Evolutionary conservation across 1,140 invertebrate species (phyloP).

Genomic region (Rhagoletis zephyria): DNA sequence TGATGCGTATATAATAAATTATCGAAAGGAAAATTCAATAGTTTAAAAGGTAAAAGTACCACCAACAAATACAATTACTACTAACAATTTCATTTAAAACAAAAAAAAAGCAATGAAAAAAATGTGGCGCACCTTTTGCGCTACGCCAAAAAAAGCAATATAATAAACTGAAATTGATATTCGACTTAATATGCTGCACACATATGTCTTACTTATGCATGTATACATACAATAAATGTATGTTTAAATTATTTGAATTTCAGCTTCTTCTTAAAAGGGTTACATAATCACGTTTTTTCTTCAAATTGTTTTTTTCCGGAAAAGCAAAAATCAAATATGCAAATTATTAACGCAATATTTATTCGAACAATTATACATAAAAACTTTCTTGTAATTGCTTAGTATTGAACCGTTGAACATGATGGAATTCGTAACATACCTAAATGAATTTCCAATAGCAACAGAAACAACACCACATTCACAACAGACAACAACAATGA

Average conservation of each 20-base stretch:
- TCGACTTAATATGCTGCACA: not conserved
- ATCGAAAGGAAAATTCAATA: not conserved
- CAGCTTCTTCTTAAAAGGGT: not conserved
- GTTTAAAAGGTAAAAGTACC: constrained; percentile 17
- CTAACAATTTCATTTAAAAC: not conserved
- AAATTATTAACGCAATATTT: constrained; percentile 53
- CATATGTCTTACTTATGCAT: constrained; percentile 11
- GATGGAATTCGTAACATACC: constrained; percentile 53
- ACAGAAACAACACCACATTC: constrained; percentile 49
- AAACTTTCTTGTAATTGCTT: constrained; percentile 55
- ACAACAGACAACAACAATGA: constrained; percentile 47
- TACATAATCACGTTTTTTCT: not conserved
- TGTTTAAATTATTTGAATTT: constrained; percentile 10
- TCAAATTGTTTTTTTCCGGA: constrained; percentile 14
- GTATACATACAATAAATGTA: constrained; percentile 31
- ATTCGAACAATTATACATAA: constrained; percentile 43
- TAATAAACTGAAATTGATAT: constrained; percentile 9
- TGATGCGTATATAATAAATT: constrained; percentile 1
- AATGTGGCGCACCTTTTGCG: not conserved
- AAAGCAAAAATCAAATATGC: constrained; percentile 48
- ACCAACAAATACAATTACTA: constrained; percentile 15
- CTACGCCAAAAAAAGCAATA: not conserved
- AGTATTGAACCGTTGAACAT: constrained; percentile 47
- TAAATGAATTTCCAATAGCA: constrained; percentile 54
- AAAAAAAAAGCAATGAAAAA: not conserved